Conservation (phyloP, 2,888 invertebrate genomes). For the Andrena fulva region DNA sequence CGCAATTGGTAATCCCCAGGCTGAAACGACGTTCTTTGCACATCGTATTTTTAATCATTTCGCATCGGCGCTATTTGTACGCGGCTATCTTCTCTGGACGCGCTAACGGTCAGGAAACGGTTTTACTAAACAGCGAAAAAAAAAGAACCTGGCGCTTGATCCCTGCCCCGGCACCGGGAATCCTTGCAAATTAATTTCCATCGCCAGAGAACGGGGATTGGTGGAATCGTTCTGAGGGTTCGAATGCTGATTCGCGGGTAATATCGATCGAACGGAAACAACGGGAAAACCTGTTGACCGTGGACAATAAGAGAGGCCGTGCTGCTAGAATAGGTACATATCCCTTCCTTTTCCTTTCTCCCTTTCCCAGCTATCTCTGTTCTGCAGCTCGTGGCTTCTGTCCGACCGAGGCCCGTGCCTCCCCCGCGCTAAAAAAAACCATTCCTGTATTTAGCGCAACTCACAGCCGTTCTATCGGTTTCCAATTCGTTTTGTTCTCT, state of each 20-base stretch:
- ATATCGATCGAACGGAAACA: conserved; percentile 41
- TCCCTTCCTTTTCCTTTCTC: conserved; percentile 36
- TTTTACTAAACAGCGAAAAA: conserved; percentile 20
- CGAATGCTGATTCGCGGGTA: conserved; percentile 2
- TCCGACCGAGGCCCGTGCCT: neutral
- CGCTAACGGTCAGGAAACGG: neutral
- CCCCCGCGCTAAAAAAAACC: conserved; percentile 14
- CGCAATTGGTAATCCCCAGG: neutral
- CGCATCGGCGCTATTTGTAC: neutral
- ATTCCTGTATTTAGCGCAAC: conserved; percentile 34
- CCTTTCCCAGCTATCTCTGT: conserved; percentile 14
- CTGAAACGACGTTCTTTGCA: neutral
- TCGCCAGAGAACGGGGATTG: neutral
- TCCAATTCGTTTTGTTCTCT: conserved; percentile 34
- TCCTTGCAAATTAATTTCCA: conserved; percentile 48
- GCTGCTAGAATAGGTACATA: conserved; percentile 22
- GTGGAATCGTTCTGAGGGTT: conserved; percentile 21
- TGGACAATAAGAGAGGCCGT: conserved; percentile 33
- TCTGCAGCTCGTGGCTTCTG: conserved; percentile 17
- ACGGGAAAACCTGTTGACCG: conserved; percentile 36
- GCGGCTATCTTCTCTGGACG: neutral
- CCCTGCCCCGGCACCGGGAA: neutral
- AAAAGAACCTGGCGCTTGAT: neutral
- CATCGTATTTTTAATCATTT: conserved; percentile 18
- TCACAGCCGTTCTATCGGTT: conserved; percentile 38